Base-by-base conservation (phyloP, 2,113 vertebrate species). In the Pollimyrus isidori region DNA sequence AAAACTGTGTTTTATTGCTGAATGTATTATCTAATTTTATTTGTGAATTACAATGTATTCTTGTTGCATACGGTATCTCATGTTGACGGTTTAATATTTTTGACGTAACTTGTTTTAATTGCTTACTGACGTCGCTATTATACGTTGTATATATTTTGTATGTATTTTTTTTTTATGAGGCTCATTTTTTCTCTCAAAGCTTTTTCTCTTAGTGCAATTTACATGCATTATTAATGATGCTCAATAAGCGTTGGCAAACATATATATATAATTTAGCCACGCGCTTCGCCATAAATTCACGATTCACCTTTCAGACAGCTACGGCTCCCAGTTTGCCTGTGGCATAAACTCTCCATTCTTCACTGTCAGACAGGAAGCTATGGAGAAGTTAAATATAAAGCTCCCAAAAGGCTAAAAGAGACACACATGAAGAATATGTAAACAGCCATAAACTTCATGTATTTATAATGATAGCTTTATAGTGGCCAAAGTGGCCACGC, bases 371-470 rank as follows among this genome's bases (percentile, higher is more conserved):
- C 2, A 7, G 39, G 76, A 45, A 21, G 76, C 76, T 3, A 82
- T 45, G 39, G 39, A 82, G 76, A 42, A 42, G 82, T 46, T 84
- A 84, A 84, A 84, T 84, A 84, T 84, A 84, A 46, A 82, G 39
- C 21, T 84, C 82, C 82, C 42, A 46, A 23, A 84, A n/a, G 35
- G 15, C 17, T 17, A 42, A 39, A 35, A 39, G 7, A 80, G 39
- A 84, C 42, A 46, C 45, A 84, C 23, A n/a, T 84, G 19, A 84
- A 23, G 21, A 48, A 84, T 11, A 84, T n/a, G 82, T 46, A 48
- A 23, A 10, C 42, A 46, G 21, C 21, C 45, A 13, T 48, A 10
- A n/a, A 45, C 42, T 82, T 82, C 30, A 39, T 82, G 76, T 42
- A 82, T 82, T 82, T 82, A 39, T 45, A 39, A 26, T 42, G 30